These are phyloP conservation scores for Cichladusa arquata DNA, from an alignment of 2,113 vertebrate species.

Conservation along the genomic window DNA sequence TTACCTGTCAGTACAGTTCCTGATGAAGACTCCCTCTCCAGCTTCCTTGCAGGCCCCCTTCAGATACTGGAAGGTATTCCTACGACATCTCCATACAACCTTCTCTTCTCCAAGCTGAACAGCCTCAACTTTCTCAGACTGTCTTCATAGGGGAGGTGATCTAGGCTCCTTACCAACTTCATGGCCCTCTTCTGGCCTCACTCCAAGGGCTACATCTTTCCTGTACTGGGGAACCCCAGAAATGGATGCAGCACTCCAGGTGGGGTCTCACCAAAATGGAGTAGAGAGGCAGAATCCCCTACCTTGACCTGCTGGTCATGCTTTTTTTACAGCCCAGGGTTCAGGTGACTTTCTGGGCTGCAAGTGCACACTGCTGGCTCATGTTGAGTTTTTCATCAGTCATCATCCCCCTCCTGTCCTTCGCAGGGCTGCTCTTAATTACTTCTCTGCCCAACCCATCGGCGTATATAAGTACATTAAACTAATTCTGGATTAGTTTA, in stretches of 20 bases:
- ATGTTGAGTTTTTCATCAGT: accelerated
- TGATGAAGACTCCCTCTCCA: accelerated
- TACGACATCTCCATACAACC: background rate
- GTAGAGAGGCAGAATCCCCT: background rate
- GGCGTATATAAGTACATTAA: background rate
- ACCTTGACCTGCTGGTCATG: accelerated
- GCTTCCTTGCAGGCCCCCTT: background rate
- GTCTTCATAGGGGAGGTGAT: background rate
- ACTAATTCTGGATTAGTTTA: background rate
- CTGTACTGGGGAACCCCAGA: too few relatives aligned
- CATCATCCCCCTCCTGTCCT: background rate
- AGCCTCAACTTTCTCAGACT: background rate
- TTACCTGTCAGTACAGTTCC: background rate
- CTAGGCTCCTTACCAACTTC: background rate
- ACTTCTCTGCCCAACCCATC: background rate
- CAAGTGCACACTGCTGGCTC: background rate
- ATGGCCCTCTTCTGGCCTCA: background rate
- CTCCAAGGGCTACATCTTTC: background rate
- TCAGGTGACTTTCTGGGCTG: background rate
- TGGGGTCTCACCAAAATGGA: background rate
- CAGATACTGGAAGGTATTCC: background rate
- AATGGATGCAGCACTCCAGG: background rate
- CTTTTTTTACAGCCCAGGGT: background rate
- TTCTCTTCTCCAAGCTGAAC: background rate
- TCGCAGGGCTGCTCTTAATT: accelerated